Conservation (phyloP, 2,888 invertebrate genomes). For the Pegoplata infirma region DNA sequence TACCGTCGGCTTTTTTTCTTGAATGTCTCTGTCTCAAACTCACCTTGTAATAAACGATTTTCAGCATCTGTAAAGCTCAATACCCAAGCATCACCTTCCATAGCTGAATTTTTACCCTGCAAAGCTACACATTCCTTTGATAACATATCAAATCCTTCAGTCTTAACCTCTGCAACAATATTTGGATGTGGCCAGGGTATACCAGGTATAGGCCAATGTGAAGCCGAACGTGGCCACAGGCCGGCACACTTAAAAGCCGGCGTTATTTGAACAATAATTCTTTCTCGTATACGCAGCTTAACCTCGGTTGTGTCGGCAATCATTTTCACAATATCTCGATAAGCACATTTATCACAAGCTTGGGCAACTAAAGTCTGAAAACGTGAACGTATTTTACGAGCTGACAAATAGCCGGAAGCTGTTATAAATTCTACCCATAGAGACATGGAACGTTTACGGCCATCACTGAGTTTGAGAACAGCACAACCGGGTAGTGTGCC, state of each 20-base stretch:
- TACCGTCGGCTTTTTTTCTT: slow-evolving; percentile 24
- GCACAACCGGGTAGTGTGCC: slow-evolving; percentile 95
- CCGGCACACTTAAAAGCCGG: slow-evolving; percentile 97
- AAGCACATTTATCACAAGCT: slow-evolving; percentile 96
- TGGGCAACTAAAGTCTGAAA: slow-evolving; percentile 94
- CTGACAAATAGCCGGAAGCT: slow-evolving; percentile 95
- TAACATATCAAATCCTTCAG: slow-evolving; percentile 95
- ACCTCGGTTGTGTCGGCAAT: slow-evolving; percentile 97
- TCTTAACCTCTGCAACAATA: slow-evolving; percentile 94
- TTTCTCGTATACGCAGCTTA: slow-evolving; percentile 91
- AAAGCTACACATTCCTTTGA: slow-evolving; percentile 92
- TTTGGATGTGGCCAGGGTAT: slow-evolving; percentile 96
- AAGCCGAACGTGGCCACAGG: slow-evolving; percentile 95
- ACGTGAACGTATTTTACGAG: slow-evolving; percentile 95
- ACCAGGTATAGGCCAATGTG: slow-evolving; percentile 95
- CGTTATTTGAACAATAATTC: slow-evolving; percentile 96
- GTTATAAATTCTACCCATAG: slow-evolving; percentile 99
- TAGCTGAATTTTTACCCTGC: slow-evolving; percentile 91
- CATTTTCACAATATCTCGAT: slow-evolving; percentile 96
- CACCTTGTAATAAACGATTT: slow-evolving; percentile 89
- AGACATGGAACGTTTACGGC: slow-evolving; percentile 97
- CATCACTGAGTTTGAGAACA: slow-evolving; percentile 95
- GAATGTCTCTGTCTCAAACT: slow-evolving; percentile 57
- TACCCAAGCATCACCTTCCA: slow-evolving; percentile 98
- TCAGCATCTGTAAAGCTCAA: slow-evolving; percentile 95